Evolutionary conservation across 2,797 vertebrate species (phyloP), one percentile per base, ranked within the genome.

Genomic region (Falco peregrinus): DNA sequence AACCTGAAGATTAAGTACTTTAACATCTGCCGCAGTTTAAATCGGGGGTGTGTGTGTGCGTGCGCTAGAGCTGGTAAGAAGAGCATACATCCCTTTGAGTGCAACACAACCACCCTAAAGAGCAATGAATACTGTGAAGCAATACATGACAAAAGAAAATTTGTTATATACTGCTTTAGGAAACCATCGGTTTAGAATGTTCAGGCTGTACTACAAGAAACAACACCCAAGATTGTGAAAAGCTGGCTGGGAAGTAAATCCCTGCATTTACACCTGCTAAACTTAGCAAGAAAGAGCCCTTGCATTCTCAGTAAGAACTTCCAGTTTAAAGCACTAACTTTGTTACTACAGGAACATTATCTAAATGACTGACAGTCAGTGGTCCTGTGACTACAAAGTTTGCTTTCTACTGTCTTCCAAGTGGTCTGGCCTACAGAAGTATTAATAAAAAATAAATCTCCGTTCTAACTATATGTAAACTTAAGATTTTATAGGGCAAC

Each of bases 111-210:
- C 65, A 59, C 35, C 9, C 37, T 64, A 18, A 53, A 68, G 37
- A 89, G 64, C 41, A 70, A 60, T n/a, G 4, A 54, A 48, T n/a
- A 35, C 9, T 51, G 39, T 20, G 13, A 77, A 74, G 24, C 22
- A 69, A 47, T 43, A 31, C 6, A 37, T 3, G 16, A 11, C 16
- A 84, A 59, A 48, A 82, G 14, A 41, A 12, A 41, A 65, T 17
- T 87, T 78, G 47, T 41, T 31, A 53, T 1, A 60, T 2, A 61
- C 11, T 25, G 12, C 13, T 90, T 89, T 39, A 80, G 19, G 33
- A 80, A 77, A 63, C 4, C 0, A 1, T 0, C 35, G 5, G 10
- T 45, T 95, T 87, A 9, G 7, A 70, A 45, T 2, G 24, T n/a
- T 56, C 16, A 45, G 19, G 16, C 10, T 70, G 43, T 28, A 64